Evolutionary conservation across 2,797 vertebrate species (phyloP).

Genomic region (Sphenopsis melanotis): DNA sequence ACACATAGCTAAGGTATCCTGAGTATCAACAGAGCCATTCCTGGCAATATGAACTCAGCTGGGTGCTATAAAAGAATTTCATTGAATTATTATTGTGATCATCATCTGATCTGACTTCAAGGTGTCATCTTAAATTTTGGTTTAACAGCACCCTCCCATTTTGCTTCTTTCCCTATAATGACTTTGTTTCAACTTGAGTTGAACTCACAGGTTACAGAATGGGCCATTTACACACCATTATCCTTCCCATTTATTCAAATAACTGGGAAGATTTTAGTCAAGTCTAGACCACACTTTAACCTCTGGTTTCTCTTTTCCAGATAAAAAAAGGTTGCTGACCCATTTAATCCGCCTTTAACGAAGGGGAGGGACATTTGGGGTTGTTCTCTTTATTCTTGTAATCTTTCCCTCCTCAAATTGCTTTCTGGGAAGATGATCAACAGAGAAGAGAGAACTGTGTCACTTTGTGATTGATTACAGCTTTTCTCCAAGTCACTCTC

Average conservation of each 20-base stretch:
- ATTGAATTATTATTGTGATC: not conserved
- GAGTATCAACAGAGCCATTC: not conserved
- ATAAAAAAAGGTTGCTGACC: not conserved
- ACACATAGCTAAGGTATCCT: not conserved
- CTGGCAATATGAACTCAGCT: not conserved
- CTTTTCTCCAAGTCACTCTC: conserved; percentile 62
- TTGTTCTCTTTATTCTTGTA: conserved; percentile 27
- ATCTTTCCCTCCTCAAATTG: conserved; percentile 30
- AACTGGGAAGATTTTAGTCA: not conserved
- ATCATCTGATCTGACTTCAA: not conserved
- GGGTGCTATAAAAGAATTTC: not conserved
- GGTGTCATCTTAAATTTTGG: not conserved
- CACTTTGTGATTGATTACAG: conserved; percentile 66
- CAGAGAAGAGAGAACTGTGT: conserved; percentile 46
- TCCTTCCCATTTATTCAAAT: not conserved
- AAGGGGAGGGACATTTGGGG: not conserved
- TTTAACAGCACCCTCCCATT: not conserved
- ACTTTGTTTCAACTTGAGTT: not conserved
- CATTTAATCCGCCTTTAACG: not conserved
- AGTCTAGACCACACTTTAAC: not conserved
- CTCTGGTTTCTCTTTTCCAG: not conserved
- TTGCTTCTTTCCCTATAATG: not conserved
- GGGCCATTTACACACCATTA: not conserved
- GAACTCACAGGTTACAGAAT: not conserved
- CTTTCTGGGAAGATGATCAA: conserved; percentile 62